These are phyloP conservation scores for Drosophila prostipennis DNA, from an alignment of 2,888 invertebrate genomes.

Conservation along the genomic window DNA sequence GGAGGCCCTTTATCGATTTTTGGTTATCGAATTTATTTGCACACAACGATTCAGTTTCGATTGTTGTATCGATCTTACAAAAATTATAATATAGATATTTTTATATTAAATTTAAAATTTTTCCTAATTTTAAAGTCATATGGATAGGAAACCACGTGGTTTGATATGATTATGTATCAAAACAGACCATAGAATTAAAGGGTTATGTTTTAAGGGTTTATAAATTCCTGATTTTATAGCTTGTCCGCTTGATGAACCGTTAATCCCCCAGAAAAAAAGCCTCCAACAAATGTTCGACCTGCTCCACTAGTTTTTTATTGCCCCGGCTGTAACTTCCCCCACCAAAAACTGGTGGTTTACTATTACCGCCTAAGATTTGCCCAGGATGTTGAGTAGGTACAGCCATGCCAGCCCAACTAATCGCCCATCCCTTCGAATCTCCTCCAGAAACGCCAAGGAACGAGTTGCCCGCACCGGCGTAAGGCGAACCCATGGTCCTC, in stretches of 20 bases:
- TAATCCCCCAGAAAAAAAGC: neutral
- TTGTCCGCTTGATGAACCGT: neutral
- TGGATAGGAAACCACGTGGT: neutral
- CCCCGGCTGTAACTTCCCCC: slow-evolving; percentile 3
- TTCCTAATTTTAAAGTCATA: neutral
- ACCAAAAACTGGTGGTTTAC: neutral
- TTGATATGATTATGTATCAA: neutral
- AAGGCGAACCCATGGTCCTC: slow-evolving; percentile 35
- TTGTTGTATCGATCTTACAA: neutral
- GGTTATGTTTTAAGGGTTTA: neutral
- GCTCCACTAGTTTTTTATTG: slow-evolving; percentile 9
- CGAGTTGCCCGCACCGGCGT: slow-evolving; percentile 15
- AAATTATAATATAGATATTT: too few relatives aligned
- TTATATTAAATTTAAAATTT: neutral
- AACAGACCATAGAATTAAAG: neutral
- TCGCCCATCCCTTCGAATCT: slow-evolving; percentile 14
- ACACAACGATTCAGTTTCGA: neutral
- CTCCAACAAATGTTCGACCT: slow-evolving; percentile 18
- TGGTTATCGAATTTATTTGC: neutral
- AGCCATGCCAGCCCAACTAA: slow-evolving; percentile 1
- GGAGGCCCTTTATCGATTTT: neutral
- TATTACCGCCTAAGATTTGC: slow-evolving; percentile 5
- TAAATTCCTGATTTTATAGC: neutral
- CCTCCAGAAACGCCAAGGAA: slow-evolving; percentile 30
- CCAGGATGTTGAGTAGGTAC: slow-evolving; percentile 7